These are phyloP conservation scores for Lycodopsis pacificus DNA, from an alignment of 2,797 vertebrate genomes.

Conservation along the genomic window DNA sequence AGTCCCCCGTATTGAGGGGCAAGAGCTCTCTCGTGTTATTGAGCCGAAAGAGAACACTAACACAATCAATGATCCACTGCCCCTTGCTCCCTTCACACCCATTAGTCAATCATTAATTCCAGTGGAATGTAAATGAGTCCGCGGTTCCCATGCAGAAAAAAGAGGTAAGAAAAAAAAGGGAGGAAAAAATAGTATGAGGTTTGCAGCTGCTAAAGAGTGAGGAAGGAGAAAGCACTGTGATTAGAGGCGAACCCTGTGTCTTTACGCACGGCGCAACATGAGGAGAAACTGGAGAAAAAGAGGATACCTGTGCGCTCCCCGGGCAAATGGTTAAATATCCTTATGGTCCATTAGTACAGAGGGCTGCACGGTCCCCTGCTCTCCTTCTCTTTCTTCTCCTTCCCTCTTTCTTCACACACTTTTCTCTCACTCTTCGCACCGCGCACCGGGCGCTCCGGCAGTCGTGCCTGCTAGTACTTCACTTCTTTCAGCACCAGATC, in stretches of 20 bases:
- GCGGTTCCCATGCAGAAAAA: conserved; percentile 21
- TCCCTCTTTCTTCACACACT: conserved; percentile 48
- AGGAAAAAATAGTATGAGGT: background rate
- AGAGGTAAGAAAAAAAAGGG: background rate
- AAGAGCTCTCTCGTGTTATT: conserved; percentile 37
- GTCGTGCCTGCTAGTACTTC: conserved; percentile 55
- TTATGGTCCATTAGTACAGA: conserved; percentile 79
- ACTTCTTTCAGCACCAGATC: conserved; percentile 59
- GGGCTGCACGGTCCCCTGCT: conserved; percentile 59
- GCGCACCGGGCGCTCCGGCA: conserved; percentile 54
- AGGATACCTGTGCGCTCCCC: conserved; percentile 84
- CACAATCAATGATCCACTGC: conserved; percentile 56
- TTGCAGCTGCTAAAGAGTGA: conserved; percentile 9
- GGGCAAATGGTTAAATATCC: conserved; percentile 80
- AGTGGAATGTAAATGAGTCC: conserved; percentile 20
- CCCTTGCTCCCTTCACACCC: conserved; percentile 43
- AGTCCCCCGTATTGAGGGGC: conserved; percentile 14
- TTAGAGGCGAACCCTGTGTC: conserved; percentile 27
- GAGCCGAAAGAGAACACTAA: conserved; percentile 50
- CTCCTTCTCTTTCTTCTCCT: conserved; percentile 27
- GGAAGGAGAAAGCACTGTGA: background rate
- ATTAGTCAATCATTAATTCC: conserved; percentile 67
- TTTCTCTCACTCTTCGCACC: conserved; percentile 47
- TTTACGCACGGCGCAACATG: conserved; percentile 59
- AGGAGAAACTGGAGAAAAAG: conserved; percentile 7